Evolutionary conservation across 2,113 vertebrate genomes (phyloP), one percentile per base, ranked within the genome.

Genomic region (Amia ocellicauda): DNA sequence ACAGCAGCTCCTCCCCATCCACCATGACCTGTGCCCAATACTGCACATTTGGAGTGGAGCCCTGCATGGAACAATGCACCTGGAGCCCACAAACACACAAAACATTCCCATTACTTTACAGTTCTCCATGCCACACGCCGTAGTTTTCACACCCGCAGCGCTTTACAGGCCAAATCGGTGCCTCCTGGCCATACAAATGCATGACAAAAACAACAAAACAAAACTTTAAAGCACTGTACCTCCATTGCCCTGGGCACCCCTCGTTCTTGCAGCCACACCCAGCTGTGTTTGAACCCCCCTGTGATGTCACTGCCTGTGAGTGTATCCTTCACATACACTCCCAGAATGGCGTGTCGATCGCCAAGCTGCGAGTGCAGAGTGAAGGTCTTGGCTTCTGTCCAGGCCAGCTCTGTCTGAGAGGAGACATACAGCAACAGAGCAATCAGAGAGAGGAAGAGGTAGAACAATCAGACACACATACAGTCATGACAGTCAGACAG

Each of bases 221-320:
- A 24, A 14, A 10, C 14, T 36, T 28, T 29, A n/a, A 26, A 7
- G 2, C n/a, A 5, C 9, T 17, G 24, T 70, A 91, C 90, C 86
- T 89, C 81, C 13, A 84, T 47, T 20, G 67, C 76, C 27, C 63
- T 66, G 26, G 90, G 88, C 19, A 91, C 40, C 55, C 83, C 73
- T 43, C 54, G 71, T 54, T 78, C 64, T 19, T 81, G 74, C 10
- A 91, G 69, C 87, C 83, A 85, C 0, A 80, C 40, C 78, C 79
- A 90, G 52, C 74, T 85, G 62, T 91, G 89, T 69, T 77, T 81
- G 47, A 91, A 53, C 31, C 19, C 71, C 51, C 76, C 86, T 52
- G 66, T 81, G 42, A 89, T 20, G 58, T 88, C 86, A 56, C 75
- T 83, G 19, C 22, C 73, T 58, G 58, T 43, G 42, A 74, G 75